Percentiles rank a stretch among this genome's conserved stretches.
Conservation (phyloP, 2,888 invertebrate genomes). For the Pimpla rufipes region DNA sequence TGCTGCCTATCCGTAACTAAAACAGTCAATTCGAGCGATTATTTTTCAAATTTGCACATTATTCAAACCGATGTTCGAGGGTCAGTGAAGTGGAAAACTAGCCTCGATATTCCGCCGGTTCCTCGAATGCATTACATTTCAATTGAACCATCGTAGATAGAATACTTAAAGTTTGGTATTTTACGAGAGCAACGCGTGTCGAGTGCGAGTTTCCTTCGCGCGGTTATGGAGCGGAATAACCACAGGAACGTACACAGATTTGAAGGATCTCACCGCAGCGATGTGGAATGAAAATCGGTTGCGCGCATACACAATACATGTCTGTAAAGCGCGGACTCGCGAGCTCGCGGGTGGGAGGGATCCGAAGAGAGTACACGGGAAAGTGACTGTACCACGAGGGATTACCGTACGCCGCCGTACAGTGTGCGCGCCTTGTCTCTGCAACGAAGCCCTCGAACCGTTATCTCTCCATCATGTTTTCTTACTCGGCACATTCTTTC, state of each 20-base stretch:
- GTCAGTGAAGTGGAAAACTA: not conserved
- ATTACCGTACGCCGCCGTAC: slow-evolving; percentile 49
- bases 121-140: slow-evolving; percentile 13
- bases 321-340: slow-evolving; percentile 29
- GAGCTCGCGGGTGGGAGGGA: not conserved
- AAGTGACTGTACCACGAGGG: slow-evolving; percentile 48
- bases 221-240: slow-evolving; percentile 45
- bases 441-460: slow-evolving; percentile 33
- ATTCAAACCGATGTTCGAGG: not conserved
- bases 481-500: slow-evolving; percentile 53
- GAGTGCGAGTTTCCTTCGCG: slow-evolving; percentile 33
- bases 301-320: slow-evolving; percentile 28
- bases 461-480: slow-evolving; percentile 59
- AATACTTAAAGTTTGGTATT: slow-evolving; percentile 37
- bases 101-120: not conserved
- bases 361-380: slow-evolving; percentile 34
- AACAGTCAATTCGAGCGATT: too few species aligned
- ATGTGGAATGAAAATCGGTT: slow-evolving; percentile 40
- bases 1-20: too few species aligned
- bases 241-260: slow-evolving; percentile 43
- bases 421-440: slow-evolving; percentile 50
- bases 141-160: slow-evolving; percentile 24
- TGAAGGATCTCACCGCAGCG: slow-evolving; percentile 25
- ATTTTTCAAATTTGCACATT: not conserved
- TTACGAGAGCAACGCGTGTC: slow-evolving; percentile 3